Evolutionary conservation across 2,113 vertebrate genomes (phyloP).

Genomic region (Hipposideros armiger): DNA sequence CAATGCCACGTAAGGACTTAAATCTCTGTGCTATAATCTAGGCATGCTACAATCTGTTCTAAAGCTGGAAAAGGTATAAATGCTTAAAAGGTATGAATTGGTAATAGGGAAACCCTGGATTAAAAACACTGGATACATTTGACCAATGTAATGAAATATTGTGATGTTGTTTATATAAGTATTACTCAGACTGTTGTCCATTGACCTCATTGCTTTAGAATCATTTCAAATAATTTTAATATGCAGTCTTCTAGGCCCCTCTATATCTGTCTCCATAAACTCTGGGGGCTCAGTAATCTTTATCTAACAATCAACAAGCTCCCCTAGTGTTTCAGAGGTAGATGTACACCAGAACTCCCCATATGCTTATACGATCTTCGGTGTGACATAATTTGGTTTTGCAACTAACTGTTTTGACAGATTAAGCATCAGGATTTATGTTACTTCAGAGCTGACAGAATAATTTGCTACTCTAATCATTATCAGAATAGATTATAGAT

Average conservation of each 20-base stretch:
- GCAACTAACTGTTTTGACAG: neutral
- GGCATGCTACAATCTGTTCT: neutral
- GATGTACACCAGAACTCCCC: neutral
- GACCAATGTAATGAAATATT: neutral
- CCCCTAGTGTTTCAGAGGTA: neutral
- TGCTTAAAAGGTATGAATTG: neutral
- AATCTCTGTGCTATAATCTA: neutral
- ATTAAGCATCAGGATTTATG: neutral
- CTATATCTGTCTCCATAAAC: neutral
- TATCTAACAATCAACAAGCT: neutral
- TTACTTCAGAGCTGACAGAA: constrained; percentile 31
- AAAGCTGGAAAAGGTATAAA: neutral
- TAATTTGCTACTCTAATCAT: neutral
- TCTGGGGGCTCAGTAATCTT: neutral
- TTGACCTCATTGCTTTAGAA: neutral
- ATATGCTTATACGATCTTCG: neutral
- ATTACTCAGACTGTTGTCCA: neutral
- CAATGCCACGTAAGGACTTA: neutral
- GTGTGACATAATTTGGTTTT: constrained; percentile 16
- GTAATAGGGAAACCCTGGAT: neutral
- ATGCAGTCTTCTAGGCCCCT: neutral
- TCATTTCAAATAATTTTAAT: neutral
- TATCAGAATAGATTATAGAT: constrained; percentile 44
- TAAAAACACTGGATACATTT: neutral
- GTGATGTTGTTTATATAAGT: neutral